Evolutionary conservation across 2,888 invertebrate genomes (phyloP), one percentile per base, ranked within the genome.

Genomic region (Latrodectus elegans): DNA sequence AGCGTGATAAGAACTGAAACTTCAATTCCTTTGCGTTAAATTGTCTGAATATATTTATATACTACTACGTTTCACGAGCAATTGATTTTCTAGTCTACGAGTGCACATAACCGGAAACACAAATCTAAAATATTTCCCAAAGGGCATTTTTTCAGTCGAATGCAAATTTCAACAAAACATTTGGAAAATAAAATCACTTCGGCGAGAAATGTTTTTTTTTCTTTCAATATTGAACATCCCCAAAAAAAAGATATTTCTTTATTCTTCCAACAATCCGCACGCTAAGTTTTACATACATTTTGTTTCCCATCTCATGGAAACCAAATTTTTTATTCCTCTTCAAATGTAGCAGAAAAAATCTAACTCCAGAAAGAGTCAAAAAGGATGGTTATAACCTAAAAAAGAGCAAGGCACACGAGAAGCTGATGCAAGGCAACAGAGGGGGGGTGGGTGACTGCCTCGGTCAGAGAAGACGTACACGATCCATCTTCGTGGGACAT

Each of bases 301-400:
- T 60, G 60, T 60, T 60, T 60, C 10, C 60, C 60, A 60, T 60
- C n/a, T 60, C 14, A 52, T 17, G 1, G 22, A 65, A 15, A 53
- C 65, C 67, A 51, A 77, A 38, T 38, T 38, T 67, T 77, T 77
- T 15, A 60, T 64, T 64, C 65, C 53, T 17, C 67, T 77, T 77
- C 77, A 77, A 77, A 77, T 77, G 77, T 77, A 77, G 67, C 77
- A 68, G 67, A 77, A 67, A 77, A 77, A 77, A 67, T 52, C 67
- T 51, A 77, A 77, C 77, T 53, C 77, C 52, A 77, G 65, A 65
- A 51, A 64, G 75, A 73, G 73, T 26, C 17, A 15, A 17, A 38
- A n/a, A 15, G 26, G 55, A 55, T n/a, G 26, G n/a, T 15, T 60
- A 60, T 60, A 60, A 6, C 12, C 11, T 15, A 11, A 60, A 60